Evolutionary conservation across 2,797 vertebrate species (phyloP), one percentile per base, ranked within the genome.

Genomic region (Etheostoma perlongum): DNA sequence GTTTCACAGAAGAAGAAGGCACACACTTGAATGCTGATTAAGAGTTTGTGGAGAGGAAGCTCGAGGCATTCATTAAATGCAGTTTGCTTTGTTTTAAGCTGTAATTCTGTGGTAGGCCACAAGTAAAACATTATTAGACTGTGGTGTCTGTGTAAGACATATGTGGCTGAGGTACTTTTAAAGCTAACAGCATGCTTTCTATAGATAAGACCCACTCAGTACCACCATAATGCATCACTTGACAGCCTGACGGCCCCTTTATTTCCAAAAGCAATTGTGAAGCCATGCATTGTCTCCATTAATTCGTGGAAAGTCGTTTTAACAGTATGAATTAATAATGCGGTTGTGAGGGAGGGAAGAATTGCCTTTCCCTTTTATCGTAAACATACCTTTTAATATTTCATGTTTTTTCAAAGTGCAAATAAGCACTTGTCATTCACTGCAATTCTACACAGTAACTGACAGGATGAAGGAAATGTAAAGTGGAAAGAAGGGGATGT

Each of bases 281-380:
- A 88, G 80, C 91, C 85, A 81, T 80, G 91, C 85, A 87, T 92
- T 85, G 92, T 92, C 92, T 94, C 94, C 95, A 95, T 95, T 96
- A 95, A 95, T 95, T 94, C 87, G 90, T 93, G 94, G 93, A 95
- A 95, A 96, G 95, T 95, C 94, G 94, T 95, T 96, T 96, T 96
- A 96, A 96, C 95, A 91, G 91, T 92, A 96, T 96, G 95, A 96
- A 96, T 96, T 95, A 95, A 95, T 96, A 95, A 96, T 96, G 95
- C 36, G 91, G 93, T 88, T 92, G 93, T 81, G 88, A 86, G 92
- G 89, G 90, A 92, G 90, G 91, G 91, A 94, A 92, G 92, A 94
- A 93, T 88, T 87, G 91, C 93, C 91, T 95, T 91, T 87, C 95
- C 94, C 93, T 94, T 90, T 95, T 95, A 95, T 95, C 95, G 94